Conservation (phyloP, 2,888 invertebrate species). For the Mongoloraphidia duomilia region DNA sequence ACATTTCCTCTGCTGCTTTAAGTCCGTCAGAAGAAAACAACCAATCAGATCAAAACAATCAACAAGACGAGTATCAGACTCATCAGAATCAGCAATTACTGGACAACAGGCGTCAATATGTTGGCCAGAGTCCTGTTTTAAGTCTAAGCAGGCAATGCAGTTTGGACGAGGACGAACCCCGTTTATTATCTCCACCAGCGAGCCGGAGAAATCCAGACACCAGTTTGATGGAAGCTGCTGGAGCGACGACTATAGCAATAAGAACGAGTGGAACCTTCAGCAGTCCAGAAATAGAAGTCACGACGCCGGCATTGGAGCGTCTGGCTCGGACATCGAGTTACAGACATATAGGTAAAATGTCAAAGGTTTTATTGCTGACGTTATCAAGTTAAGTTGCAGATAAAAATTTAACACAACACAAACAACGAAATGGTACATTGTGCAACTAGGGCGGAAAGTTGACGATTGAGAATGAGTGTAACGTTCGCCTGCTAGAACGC, state of each 20-base stretch:
- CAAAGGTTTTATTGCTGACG: no score
- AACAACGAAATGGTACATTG: no score
- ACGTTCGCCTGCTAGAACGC: no score
- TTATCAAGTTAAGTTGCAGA: no score
- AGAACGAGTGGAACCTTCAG: conserved; percentile 18
- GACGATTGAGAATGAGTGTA: no score
- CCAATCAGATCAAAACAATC: conserved; percentile 11
- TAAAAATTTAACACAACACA: no score
- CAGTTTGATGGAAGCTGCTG: conserved; percentile 10
- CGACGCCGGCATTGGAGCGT: neutral
- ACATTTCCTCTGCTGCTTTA: conserved; percentile 36
- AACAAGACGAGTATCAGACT: conserved; percentile 22
- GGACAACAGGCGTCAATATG: conserved; percentile 7
- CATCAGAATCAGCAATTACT: conserved; percentile 16
- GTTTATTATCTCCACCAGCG: conserved; percentile 7
- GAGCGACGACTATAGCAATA: conserved; percentile 27
- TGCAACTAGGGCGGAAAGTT: no score
- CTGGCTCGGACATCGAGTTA: conserved; percentile 4
- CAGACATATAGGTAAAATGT: conserved; percentile 1
- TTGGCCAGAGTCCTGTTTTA: neutral
- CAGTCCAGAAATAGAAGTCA: neutral
- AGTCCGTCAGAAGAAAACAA: conserved; percentile 17
- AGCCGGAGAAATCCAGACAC: conserved; percentile 2
- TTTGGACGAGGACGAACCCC: conserved; percentile 13
- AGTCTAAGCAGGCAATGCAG: conserved; percentile 10